phyloP scores from a whole-genome alignment of 2,113 vertebrate species.

The Promerops cafer region DNA sequence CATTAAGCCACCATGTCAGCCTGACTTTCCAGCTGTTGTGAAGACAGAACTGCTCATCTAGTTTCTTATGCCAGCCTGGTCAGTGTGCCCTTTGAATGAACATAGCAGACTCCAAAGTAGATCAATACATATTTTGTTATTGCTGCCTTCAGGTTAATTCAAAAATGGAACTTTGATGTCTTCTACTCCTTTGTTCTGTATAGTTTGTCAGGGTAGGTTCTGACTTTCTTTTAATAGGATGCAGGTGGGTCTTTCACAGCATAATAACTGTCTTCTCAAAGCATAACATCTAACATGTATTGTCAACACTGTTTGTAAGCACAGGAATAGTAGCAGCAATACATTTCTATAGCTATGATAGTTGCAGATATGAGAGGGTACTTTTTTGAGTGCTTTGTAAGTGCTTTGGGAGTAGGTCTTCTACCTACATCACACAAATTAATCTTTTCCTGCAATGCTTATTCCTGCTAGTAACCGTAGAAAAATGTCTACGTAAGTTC shows the following conservation, averaged over 20 bases:
- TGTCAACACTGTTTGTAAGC: not conserved
- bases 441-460: not conserved
- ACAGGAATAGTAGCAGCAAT: not conserved
- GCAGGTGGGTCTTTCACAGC: not conserved
- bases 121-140: not conserved
- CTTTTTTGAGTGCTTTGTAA: not conserved
- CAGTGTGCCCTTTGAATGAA: not conserved
- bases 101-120: not conserved
- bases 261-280: not conserved
- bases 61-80: not conserved
- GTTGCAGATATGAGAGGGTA: not conserved
- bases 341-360: not conserved
- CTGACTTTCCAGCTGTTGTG: not conserved
- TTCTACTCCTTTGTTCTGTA: not conserved
- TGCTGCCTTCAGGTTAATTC: not conserved
- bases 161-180: not conserved
- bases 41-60: not conserved
- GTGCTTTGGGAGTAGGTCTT: not conserved
- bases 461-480: not conserved
- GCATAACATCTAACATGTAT: no score
- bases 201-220: not conserved
- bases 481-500: not conserved
- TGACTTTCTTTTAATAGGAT: not conserved
- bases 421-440: not conserved
- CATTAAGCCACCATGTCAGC: not conserved